phyloP scores from a whole-genome alignment of 1,140 invertebrate genomes.

The Pseudoatta argentina region DNA sequence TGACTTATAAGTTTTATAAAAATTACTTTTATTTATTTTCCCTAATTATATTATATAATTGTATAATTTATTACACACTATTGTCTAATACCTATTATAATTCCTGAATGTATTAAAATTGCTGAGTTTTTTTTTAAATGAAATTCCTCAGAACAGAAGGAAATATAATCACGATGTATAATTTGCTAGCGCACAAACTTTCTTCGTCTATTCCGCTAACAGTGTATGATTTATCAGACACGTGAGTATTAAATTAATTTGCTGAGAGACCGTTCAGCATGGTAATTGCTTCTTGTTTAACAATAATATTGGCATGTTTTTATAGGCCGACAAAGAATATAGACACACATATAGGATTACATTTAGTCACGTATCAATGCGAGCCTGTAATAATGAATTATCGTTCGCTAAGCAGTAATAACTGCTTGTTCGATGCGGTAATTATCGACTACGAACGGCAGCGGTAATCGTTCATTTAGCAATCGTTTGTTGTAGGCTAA shows the following conservation, averaged over 20 bases:
- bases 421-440: conserved; percentile 51
- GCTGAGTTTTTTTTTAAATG: background rate
- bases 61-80: no score
- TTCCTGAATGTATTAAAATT: background rate
- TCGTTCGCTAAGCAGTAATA: conserved; percentile 52
- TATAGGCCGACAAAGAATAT: background rate
- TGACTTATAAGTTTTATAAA: background rate
- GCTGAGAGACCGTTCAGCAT: background rate
- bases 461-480: conserved; percentile 53
- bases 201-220: conserved; percentile 15
- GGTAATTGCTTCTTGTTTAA: conserved; percentile 46
- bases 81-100: background rate
- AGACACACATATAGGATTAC: background rate
- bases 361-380: conserved; percentile 33
- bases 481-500: conserved; percentile 63
- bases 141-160: background rate
- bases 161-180: background rate
- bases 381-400: conserved; percentile 58
- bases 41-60: background rate
- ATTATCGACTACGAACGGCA: conserved; percentile 44
- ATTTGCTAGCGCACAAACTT: background rate
- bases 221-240: background rate
- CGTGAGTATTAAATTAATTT: conserved; percentile 32
- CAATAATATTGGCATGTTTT: conserved; percentile 43
- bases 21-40: background rate